Evolutionary conservation across 1,140 invertebrate genomes (phyloP).

Genomic region (Drosophila seguyi): DNA sequence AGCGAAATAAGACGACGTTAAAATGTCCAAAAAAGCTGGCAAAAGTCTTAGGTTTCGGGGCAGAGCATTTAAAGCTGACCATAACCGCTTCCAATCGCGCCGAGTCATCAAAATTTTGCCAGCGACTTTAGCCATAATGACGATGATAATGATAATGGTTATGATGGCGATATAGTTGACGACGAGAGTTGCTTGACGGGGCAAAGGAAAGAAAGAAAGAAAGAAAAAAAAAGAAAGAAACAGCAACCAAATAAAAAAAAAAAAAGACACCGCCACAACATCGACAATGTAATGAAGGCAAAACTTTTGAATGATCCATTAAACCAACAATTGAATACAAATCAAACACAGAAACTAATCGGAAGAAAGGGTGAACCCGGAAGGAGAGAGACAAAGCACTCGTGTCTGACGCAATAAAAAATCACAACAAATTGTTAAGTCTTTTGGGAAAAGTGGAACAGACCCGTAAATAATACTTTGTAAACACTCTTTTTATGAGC

Average conservation of each 20-base stretch:
- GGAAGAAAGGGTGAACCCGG: constrained; percentile 18
- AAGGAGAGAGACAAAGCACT: constrained; percentile 13
- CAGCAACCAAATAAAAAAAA: background rate
- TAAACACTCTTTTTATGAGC: background rate
- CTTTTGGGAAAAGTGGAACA: constrained; percentile 8
- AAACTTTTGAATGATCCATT: constrained; percentile 43
- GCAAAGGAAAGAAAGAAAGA: too few relatives aligned
- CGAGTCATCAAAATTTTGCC: constrained; percentile 41
- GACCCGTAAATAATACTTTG: background rate
- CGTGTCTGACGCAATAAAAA: constrained; percentile 27
- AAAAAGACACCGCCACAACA: constrained; percentile 2
- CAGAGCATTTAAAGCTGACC: constrained; percentile 23
- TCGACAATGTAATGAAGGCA: constrained; percentile 12
- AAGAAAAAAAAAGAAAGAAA: background rate
- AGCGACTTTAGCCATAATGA: constrained; percentile 25
- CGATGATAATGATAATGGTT: constrained; percentile 39
- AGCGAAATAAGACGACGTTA: constrained; percentile 24
- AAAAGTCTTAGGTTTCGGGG: constrained; percentile 11
- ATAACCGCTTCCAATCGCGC: constrained; percentile 37
- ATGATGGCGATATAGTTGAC: constrained; percentile 28
- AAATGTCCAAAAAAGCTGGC: constrained; percentile 28
- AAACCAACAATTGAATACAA: constrained; percentile 50
- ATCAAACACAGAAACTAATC: constrained; percentile 45
- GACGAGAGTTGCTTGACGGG: constrained; percentile 15
- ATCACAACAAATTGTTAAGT: constrained; percentile 11